Base-by-base conservation (phyloP, 1,140 invertebrate genomes). In the Pentalonia nigronervosa region DNA sequence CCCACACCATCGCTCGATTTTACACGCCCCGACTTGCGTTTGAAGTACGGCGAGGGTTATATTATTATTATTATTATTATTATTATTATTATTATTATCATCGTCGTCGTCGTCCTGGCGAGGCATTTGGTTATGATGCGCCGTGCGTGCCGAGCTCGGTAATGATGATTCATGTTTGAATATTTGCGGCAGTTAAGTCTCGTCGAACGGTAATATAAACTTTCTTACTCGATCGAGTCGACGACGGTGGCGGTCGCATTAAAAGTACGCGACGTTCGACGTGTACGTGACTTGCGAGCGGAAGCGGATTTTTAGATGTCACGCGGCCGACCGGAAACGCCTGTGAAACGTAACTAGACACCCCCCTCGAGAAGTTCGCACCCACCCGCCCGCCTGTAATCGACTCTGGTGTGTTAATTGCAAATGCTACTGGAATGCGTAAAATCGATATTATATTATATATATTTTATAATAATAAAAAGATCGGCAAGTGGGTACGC, bases 91-190 rank as follows among this genome's bases (percentile, higher is more conserved):
- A 90, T n/a, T n/a, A n/a, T n/a, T n/a, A n/a, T n/a, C n/a, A n/a
- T n/a, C n/a, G n/a, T 90, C 60, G 60, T 17, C 60, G 7, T 17
- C 30, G 25, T 34, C 17, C 41, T 60, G 45, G 50, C 53, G 36
- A 25, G 87, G 34, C 50, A 34, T 36, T 50, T 45, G 53, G 67
- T 86, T 86, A 53, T 30, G 91, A 93, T 93, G 91, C 81, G 25
- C 76, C 25, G 91, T 93, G 91, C 91, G 91, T 93, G 91, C 91
- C 81, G 25, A 53, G 23, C 48, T 30, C 91, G 76, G 91, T 93
- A 93, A 93, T 86, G 91, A 93, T 93, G 91, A 93, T 93, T 93
- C 91, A 93, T 93, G 91, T 93, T 93, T 93, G 91, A 93, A 93
- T 93, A 93, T 93, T 93, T 93, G 81, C 91, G 48, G 81, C 48